phyloP scores from a whole-genome alignment of 2,113 vertebrate genomes.

The Lepidiolamprologus cunningtoni region DNA sequence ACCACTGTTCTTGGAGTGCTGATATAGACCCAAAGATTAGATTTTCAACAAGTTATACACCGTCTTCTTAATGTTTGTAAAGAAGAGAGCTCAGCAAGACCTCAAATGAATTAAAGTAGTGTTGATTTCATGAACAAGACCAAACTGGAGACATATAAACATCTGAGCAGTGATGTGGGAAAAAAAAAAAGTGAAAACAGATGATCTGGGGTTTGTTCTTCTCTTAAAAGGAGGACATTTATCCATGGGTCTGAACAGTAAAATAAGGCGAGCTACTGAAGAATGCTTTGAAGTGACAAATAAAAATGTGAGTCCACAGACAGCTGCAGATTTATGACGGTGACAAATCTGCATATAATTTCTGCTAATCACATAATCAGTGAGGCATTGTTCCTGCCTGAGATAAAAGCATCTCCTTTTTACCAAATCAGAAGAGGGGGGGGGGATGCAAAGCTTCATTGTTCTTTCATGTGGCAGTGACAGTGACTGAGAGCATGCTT shows the following conservation, averaged over 20 bases:
- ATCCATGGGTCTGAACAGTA: conserved; percentile 33
- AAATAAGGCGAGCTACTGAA: conserved; percentile 48
- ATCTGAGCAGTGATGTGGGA: neutral
- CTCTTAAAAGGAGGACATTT: conserved; percentile 5
- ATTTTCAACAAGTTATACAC: neutral
- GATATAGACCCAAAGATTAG: neutral
- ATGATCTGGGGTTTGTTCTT: neutral
- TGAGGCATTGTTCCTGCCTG: conserved; percentile 36
- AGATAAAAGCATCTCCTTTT: conserved; percentile 52
- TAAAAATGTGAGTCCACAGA: conserved; percentile 65
- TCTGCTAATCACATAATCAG: conserved; percentile 56
- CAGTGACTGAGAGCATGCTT: neutral
- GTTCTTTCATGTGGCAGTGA: neutral
- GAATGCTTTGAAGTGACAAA: conserved; percentile 78
- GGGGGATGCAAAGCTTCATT: neutral
- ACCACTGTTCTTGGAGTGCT: neutral
- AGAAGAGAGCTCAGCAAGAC: neutral
- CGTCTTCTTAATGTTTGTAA: neutral
- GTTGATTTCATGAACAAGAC: neutral
- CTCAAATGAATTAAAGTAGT: neutral
- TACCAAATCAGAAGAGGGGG: conserved; percentile 17
- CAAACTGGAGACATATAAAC: neutral
- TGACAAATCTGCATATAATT: conserved; percentile 75
- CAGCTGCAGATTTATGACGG: conserved; percentile 76
- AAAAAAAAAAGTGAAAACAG: neutral